Evolutionary conservation across 2,888 invertebrate species (phyloP).

Genomic region (Villa cingulata): DNA sequence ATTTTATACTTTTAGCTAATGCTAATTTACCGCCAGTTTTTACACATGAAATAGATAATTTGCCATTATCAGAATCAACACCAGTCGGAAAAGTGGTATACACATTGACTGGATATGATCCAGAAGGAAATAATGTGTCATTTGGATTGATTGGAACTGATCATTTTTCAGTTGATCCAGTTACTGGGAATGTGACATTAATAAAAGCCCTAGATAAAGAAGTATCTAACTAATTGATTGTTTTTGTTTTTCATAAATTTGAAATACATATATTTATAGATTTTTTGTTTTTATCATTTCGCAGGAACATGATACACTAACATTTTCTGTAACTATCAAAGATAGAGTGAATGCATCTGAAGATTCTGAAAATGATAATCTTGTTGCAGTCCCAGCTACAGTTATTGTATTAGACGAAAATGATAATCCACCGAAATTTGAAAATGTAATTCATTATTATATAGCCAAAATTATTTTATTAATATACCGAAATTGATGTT

Average conservation of each 20-base stretch:
- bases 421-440: conserved; percentile 71
- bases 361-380: conserved; percentile 50
- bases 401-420: conserved; percentile 80
- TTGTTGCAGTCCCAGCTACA: conserved; percentile 61
- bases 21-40: conserved; percentile 59
- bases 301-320: conserved; percentile 62
- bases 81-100: conserved; percentile 67
- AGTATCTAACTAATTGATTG: conserved; percentile 38
- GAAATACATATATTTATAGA: background rate
- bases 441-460: conserved; percentile 43
- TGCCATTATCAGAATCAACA: conserved; percentile 64
- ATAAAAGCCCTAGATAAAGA: conserved; percentile 71
- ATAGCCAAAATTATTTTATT: background rate
- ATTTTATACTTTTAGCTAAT: conserved; percentile 24
- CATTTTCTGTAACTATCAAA: conserved; percentile 68
- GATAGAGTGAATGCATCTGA: conserved; percentile 49
- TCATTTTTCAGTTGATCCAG: conserved; percentile 61
- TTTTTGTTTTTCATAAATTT: background rate
- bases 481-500: too few species aligned
- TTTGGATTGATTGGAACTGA: conserved; percentile 68
- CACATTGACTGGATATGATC: conserved; percentile 64
- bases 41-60: conserved; percentile 60
- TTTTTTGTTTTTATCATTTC: background rate
- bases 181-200: conserved; percentile 65
- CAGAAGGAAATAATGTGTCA: conserved; percentile 57